Conservation (phyloP, 2,113 vertebrate species). For the Cariama cristata region DNA sequence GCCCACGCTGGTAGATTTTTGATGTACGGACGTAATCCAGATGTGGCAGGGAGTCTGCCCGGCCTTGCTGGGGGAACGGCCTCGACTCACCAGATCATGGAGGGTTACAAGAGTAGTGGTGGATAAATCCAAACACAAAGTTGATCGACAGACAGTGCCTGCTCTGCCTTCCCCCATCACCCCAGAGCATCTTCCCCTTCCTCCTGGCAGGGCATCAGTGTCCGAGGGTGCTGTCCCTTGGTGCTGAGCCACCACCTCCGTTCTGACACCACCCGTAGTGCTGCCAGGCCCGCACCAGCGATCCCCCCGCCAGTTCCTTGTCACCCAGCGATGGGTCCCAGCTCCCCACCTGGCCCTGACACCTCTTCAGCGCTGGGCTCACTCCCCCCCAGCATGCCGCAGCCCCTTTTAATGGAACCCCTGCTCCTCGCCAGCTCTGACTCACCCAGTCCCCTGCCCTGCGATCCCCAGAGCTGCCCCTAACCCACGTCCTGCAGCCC, state of each 20-base stretch:
- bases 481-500: rapidly evolving
- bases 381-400: rapidly evolving
- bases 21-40: not conserved
- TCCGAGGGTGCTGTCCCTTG: not conserved
- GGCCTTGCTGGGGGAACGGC: not conserved
- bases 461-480: not conserved
- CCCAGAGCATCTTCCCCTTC: not conserved
- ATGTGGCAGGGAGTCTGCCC: not conserved
- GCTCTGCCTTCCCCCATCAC: not conserved
- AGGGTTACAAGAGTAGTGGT: too few species aligned
- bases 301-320: too few species aligned
- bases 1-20: not conserved
- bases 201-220: not conserved
- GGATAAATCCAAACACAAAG: not conserved
- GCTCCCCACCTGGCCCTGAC: not conserved
- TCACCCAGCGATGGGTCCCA: not conserved
- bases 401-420: not conserved
- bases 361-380: rapidly evolving
- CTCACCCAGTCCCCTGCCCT: not conserved
- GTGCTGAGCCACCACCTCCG: not conserved
- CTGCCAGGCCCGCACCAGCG: not conserved
- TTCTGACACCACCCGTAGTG: rapidly evolving
- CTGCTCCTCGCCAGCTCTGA: not conserved
- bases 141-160: rapidly evolving
- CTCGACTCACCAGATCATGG: not conserved